phyloP scores from a whole-genome alignment of 1,140 invertebrate genomes.

The Drosophila murphyi region DNA sequence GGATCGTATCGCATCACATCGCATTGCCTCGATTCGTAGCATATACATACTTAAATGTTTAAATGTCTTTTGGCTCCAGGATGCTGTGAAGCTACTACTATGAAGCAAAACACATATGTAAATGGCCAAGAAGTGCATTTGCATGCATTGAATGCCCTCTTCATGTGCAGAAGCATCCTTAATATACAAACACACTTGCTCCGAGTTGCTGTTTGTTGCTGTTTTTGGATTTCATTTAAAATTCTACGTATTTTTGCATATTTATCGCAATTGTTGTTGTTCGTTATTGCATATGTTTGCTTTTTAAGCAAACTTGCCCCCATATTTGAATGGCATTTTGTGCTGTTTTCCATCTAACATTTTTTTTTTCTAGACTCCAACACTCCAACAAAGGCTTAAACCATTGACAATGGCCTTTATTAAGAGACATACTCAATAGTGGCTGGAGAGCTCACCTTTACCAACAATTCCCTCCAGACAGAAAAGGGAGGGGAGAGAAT shows the following conservation, averaged over 20 bases:
- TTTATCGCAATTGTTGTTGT: constrained; percentile 53
- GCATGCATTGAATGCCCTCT: constrained; percentile 70
- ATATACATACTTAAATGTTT: constrained; percentile 76
- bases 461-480: not conserved
- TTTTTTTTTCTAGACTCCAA: constrained; percentile 5
- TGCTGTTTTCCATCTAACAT: constrained; percentile 43
- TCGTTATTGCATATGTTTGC: constrained; percentile 32
- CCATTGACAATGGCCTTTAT: constrained; percentile 23
- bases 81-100: constrained; percentile 14
- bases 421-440: constrained; percentile 7
- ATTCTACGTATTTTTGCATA: constrained; percentile 79
- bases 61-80: constrained; percentile 65
- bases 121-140: constrained; percentile 56
- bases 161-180: constrained; percentile 22
- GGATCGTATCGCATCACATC: constrained; percentile 15
- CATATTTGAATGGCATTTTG: constrained; percentile 52
- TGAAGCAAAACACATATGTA: constrained; percentile 26
- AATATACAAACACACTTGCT: constrained; percentile 25
- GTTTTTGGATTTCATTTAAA: constrained; percentile 73
- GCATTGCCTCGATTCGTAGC: constrained; percentile 55
- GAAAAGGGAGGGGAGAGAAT: not conserved
- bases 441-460: constrained; percentile 3
- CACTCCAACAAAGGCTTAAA: constrained; percentile 56
- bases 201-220: constrained; percentile 4
- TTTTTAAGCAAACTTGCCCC: constrained; percentile 37